Base-by-base conservation (phyloP, 2,888 invertebrate species). In the Amphipoea lucens region DNA sequence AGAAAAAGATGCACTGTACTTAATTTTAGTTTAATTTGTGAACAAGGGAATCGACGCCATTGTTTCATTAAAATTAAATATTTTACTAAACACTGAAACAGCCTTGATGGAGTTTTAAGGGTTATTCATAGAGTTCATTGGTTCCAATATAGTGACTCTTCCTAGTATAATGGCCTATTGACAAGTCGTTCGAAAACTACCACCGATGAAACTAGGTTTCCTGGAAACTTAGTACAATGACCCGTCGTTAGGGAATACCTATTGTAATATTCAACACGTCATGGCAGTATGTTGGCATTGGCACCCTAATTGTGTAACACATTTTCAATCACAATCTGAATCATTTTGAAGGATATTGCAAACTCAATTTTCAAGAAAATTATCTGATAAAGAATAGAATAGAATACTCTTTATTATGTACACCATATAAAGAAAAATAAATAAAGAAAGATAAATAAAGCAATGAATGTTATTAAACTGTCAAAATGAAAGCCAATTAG, bases 161-260 rank as follows among this genome's bases (percentile, higher is more conserved):
- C 29, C 17, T 23, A 76, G 63, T 65, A 76, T 14, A 29, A 11
- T 17, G 40, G 42, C 23, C 45, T 45, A 45, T 45, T 76, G 29
- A 23, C 17, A 29, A 54, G 42, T 76, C 36, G 17, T 65, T 45
- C 4, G 54, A 65, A 45, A 76, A 42, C 17, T 42, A 4, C 42
- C 75, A 17, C 76, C 42, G 20, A n/a, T 77, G 23, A 54, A 65
- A 23, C 12, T 29, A 9, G 11, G 11, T 65, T 65, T 76, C 54
- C 77, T 14, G 4, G 63, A 63, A 54, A 20, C 54, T 17, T 1
- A 2, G 36, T 20, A 11, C 57, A 77, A 45, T 45, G 54, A 65
- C 29, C 54, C 2, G 63, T 54, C 14, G 45, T 45, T 45, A 57
- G 66, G 45, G 9, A 76, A 67, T 60, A 23, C 12, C 23, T 23